These are phyloP conservation scores for Poeciliopsis presidionis DNA, from an alignment of 2,797 vertebrate species.

Conservation along the genomic window DNA sequence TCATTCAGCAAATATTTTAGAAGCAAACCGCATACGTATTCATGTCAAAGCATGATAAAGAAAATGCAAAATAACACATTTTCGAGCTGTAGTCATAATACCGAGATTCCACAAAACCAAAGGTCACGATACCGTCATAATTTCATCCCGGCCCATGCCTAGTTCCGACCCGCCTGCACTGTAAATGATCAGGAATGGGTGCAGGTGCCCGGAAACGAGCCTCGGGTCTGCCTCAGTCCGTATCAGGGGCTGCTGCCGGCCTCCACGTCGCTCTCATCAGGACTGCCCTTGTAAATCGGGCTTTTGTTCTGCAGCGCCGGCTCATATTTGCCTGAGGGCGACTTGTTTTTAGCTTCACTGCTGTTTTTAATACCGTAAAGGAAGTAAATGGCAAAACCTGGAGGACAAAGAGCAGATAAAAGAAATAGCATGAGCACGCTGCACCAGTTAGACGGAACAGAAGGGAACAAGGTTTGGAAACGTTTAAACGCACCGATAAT, in stretches of 20 bases:
- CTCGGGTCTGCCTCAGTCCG: conserved; percentile 9
- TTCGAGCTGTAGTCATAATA: too few relatives aligned
- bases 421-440: conserved; percentile 9
- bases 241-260: conserved; percentile 71
- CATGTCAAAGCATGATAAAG: too few relatives aligned
- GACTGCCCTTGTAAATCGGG: conserved; percentile 72
- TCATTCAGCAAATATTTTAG: too few relatives aligned
- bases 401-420: background rate
- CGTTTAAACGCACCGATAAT: conserved; percentile 77
- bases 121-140: too few relatives aligned
- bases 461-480: background rate
- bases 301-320: conserved; percentile 67
- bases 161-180: conserved; percentile 37
- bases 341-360: conserved; percentile 73
- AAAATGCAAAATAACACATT: too few relatives aligned
- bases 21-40: too few relatives aligned
- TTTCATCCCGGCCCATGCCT: too few relatives aligned
- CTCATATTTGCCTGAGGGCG: conserved; percentile 66
- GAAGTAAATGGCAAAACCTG: conserved; percentile 95
- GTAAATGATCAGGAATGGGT: conserved; percentile 26
- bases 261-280: conserved; percentile 72
- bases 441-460: background rate
- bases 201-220: conserved; percentile 23
- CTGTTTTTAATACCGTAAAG: conserved; percentile 91
- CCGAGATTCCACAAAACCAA: too few relatives aligned